phyloP scores from a whole-genome alignment of 1,140 invertebrate species.

The Paralvinella palmiformis region DNA sequence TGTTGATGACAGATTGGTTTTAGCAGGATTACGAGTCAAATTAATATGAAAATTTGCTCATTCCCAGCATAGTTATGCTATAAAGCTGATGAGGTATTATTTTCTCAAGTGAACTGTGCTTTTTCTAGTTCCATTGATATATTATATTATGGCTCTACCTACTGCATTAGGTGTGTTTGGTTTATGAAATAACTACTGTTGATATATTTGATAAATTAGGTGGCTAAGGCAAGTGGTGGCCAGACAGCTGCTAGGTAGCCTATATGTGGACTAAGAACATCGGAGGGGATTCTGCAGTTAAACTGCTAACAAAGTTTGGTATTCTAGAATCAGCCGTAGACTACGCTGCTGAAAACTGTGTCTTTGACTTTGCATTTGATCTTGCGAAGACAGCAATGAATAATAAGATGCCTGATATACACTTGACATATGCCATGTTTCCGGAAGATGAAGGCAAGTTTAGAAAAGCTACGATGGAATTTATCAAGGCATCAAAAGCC shows the following conservation, averaged over 20 bases:
- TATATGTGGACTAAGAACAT: constrained; percentile 88
- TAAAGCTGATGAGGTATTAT: too few species aligned
- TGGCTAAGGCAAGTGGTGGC: constrained; percentile 79
- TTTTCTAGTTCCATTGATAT: too few species aligned
- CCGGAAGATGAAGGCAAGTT: constrained; percentile 86
- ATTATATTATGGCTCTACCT: too few species aligned
- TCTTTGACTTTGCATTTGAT: constrained; percentile 87
- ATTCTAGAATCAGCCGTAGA: constrained; percentile 81
- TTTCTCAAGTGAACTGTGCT: too few species aligned
- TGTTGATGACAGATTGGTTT: too few species aligned
- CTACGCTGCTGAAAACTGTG: constrained; percentile 79
- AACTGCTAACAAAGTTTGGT: constrained; percentile 72
- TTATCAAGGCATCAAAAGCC: constrained; percentile 78
- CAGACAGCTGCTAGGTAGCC: constrained; percentile 73
- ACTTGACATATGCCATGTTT: constrained; percentile 79
- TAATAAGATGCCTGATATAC: constrained; percentile 65
- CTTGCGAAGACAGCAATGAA: constrained; percentile 61
- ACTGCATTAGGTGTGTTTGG: too few species aligned
- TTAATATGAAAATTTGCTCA: too few species aligned
- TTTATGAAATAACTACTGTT: too few species aligned
- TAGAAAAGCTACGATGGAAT: constrained; percentile 82
- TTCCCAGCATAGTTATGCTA: too few species aligned
- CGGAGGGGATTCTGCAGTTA: constrained; percentile 83
- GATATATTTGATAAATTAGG: too few species aligned
- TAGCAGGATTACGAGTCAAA: too few species aligned